Conservation (phyloP, 2,888 invertebrate species). For the Mycogona germanica region DNA sequence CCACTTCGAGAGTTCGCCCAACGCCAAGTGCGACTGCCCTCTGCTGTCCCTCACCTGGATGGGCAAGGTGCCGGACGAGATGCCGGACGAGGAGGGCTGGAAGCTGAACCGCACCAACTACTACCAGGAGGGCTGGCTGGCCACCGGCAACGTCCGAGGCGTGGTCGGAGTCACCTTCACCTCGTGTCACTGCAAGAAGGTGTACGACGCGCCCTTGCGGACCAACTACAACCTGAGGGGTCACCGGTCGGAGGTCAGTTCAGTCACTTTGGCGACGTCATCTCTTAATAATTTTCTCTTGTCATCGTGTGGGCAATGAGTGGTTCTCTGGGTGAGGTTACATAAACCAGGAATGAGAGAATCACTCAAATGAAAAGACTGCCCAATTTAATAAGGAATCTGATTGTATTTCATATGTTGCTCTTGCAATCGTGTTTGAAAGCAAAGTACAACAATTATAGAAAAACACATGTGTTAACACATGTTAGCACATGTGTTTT, state of each 20-base stretch:
- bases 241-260: slow-evolving; percentile 77
- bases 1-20: slow-evolving; percentile 86
- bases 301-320: too few relatives aligned
- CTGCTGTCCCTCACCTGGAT: slow-evolving; percentile 94
- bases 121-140: slow-evolving; percentile 96
- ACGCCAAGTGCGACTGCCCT: slow-evolving; percentile 89
- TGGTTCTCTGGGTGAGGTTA: too few relatives aligned
- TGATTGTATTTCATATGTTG: too few relatives aligned
- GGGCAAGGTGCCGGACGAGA: slow-evolving; percentile 93
- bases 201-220: slow-evolving; percentile 55
- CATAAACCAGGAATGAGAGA: too few relatives aligned
- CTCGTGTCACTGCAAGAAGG: slow-evolving; percentile 79
- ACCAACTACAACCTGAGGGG: slow-evolving; percentile 96
- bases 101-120: slow-evolving; percentile 88
- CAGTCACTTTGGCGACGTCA: not conserved
- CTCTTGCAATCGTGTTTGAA: too few relatives aligned
- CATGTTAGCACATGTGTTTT: too few relatives aligned
- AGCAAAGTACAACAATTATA: too few relatives aligned
- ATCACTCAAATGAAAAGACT: too few relatives aligned
- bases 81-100: slow-evolving; percentile 94
- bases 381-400: too few relatives aligned
- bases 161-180: slow-evolving; percentile 95
- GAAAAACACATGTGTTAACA: too few relatives aligned
- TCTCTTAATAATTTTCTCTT: too few relatives aligned
- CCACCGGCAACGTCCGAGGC: slow-evolving; percentile 86